These are phyloP conservation scores for Drosophila borealis DNA, from an alignment of 2,888 invertebrate species.

Conservation along the genomic window DNA sequence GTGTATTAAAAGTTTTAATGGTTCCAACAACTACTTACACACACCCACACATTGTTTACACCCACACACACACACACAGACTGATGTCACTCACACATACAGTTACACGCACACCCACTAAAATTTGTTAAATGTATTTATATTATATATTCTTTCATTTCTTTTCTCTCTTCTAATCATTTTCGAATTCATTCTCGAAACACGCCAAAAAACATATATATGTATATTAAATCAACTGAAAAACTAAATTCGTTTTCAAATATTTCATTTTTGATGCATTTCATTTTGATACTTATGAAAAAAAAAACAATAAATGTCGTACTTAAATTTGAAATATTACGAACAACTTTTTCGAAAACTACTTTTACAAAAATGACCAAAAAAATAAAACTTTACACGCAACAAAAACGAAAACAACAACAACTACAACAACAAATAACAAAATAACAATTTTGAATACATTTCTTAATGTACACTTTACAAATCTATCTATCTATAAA, in stretches of 20 bases:
- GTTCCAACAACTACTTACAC: constrained; percentile 35
- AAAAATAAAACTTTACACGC: constrained; percentile 46
- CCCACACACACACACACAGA: constrained; percentile 37
- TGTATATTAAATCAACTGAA: constrained; percentile 34
- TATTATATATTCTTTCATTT: constrained; percentile 84
- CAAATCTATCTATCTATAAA: constrained; percentile 47
- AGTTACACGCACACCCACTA: constrained; percentile 70
- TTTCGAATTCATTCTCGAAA: constrained; percentile 78
- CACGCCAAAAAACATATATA: constrained; percentile 51
- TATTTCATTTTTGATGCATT: constrained; percentile 72
- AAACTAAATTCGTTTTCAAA: constrained; percentile 58
- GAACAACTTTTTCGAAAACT: constrained; percentile 25
- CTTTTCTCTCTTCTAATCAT: constrained; percentile 83
- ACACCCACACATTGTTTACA: constrained; percentile 18
- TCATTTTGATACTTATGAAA: constrained; percentile 61
- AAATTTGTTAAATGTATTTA: constrained; percentile 83
- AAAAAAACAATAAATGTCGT: constrained; percentile 42
- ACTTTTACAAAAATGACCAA: constrained; percentile 33
- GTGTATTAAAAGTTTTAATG: constrained; percentile 31
- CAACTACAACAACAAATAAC: constrained; percentile 55
- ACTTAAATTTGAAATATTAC: constrained; percentile 64
- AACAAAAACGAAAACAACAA: constrained; percentile 56
- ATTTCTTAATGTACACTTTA: constrained; percentile 58
- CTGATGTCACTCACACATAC: constrained; percentile 28
- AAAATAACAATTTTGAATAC: constrained; percentile 51